A percentile compares a stretch with the other conserved stretches of the same genome.
Evolutionary conservation across 2,797 vertebrate genomes (phyloP).

Genomic region (Pseudotriccus pelzelni): DNA sequence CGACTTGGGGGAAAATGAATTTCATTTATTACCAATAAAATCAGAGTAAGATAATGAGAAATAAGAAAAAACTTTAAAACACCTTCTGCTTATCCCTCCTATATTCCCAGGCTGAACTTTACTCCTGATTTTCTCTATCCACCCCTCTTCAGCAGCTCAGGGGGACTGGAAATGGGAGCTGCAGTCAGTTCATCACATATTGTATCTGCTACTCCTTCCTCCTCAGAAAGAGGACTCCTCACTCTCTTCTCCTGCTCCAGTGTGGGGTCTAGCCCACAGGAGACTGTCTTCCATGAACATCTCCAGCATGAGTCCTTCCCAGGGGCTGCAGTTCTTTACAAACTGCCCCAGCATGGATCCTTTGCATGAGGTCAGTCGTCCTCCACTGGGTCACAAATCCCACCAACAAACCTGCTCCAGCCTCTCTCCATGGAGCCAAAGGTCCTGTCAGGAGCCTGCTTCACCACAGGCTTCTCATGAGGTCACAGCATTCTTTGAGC

Average conservation of each 20-base stretch:
- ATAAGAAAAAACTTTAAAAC: neutral
- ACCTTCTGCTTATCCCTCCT: neutral
- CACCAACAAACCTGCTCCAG: neutral
- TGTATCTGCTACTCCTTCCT: neutral
- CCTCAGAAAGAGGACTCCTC: neutral
- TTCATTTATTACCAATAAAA: neutral
- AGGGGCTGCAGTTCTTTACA: neutral
- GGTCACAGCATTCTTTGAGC: neutral
- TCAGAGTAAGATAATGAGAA: neutral
- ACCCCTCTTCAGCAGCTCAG: accelerated
- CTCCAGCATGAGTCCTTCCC: neutral
- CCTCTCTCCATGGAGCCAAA: neutral
- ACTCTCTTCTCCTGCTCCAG: neutral
- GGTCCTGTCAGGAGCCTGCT: neutral
- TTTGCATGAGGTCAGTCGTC: neutral
- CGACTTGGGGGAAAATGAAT: neutral
- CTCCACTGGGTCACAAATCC: neutral
- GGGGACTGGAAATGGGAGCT: neutral
- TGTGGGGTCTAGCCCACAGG: accelerated
- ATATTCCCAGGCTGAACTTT: neutral
- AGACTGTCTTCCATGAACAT: neutral
- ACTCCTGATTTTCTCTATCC: neutral
- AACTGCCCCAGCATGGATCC: neutral
- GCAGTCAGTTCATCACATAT: neutral
- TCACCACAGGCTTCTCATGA: neutral